Evolutionary conservation across 1,140 invertebrate species (phyloP).

Genomic region (Melitaea cinxia): DNA sequence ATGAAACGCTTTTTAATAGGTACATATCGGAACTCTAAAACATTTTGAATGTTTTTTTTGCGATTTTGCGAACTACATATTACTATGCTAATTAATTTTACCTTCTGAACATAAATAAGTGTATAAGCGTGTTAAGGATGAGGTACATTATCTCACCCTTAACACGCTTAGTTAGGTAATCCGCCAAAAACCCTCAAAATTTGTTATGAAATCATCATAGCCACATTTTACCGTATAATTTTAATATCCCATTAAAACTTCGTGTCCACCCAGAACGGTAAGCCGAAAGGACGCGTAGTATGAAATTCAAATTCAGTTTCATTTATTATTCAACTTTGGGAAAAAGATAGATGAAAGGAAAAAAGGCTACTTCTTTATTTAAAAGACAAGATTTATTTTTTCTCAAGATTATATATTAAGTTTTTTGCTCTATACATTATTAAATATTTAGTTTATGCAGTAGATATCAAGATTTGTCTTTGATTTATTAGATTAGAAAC

Average conservation of each 20-base stretch:
- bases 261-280: not conserved
- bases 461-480: too few species aligned
- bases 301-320: conserved; percentile 8
- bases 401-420: not conserved
- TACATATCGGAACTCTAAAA: too few species aligned
- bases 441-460: too few species aligned
- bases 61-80: too few species aligned
- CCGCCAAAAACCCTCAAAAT: conserved; percentile 5
- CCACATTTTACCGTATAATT: conserved; percentile 19
- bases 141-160: not conserved
- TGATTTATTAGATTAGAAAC: too few species aligned
- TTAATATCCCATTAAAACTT: conserved; percentile 35
- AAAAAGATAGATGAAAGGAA: conserved; percentile 5
- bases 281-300: conserved; percentile 6
- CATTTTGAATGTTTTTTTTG: too few species aligned
- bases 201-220: conserved; percentile 21
- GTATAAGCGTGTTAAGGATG: too few species aligned
- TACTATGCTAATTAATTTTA: too few species aligned
- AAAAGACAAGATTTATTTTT: not conserved
- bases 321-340: conserved; percentile 5
- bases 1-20: too few species aligned
- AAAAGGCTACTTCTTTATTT: not conserved
- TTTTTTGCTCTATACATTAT: too few species aligned
- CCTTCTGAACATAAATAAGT: too few species aligned
- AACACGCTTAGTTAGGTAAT: conserved; percentile 2